Evolutionary conservation across 64 coral and sea anemone species (phyloP).

Genomic region (Hydrozoanthus tunicans): DNA sequence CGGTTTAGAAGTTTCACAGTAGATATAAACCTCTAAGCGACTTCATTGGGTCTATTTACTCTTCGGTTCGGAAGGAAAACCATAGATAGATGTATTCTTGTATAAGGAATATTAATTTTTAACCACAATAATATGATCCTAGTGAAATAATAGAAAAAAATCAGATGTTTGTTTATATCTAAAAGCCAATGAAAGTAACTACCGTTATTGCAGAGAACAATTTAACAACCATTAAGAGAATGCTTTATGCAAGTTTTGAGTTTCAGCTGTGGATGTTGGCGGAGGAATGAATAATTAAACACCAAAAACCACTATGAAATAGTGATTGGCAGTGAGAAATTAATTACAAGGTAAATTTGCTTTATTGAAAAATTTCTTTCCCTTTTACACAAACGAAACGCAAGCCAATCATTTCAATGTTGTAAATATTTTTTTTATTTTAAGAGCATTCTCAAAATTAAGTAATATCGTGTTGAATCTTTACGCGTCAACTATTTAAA

Average conservation of each 20-base stretch:
- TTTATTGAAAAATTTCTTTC: constrained; percentile 3
- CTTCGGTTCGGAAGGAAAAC: neutral
- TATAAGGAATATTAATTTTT: constrained; percentile 49
- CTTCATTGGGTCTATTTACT: neutral
- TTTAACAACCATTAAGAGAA: constrained; percentile 17
- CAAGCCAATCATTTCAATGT: constrained; percentile 3
- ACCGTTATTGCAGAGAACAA: neutral
- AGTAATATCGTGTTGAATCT: neutral
- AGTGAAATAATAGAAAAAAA: constrained; percentile 15
- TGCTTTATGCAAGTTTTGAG: neutral
- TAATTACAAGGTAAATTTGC: constrained; percentile 12
- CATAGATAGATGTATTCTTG: constrained; percentile 13
- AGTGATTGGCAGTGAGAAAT: constrained; percentile 24
- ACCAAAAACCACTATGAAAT: constrained; percentile 1
- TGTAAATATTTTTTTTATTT: constrained; percentile 12
- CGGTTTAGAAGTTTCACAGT: neutral
- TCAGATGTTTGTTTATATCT: constrained; percentile 9
- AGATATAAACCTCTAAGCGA: neutral
- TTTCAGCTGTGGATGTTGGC: constrained; percentile 19
- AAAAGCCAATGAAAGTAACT: neutral
- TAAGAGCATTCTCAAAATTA: neutral
- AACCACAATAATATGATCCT: constrained; percentile 15
- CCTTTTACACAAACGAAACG: neutral
- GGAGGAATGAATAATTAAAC: constrained; percentile 32
- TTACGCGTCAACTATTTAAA: too few species aligned